Percentiles rank a stretch among this genome's conserved stretches.
Evolutionary conservation across 92 coral and sea anemone genomes (phyloP).

Genomic region (Epizoanthus stellaris): DNA sequence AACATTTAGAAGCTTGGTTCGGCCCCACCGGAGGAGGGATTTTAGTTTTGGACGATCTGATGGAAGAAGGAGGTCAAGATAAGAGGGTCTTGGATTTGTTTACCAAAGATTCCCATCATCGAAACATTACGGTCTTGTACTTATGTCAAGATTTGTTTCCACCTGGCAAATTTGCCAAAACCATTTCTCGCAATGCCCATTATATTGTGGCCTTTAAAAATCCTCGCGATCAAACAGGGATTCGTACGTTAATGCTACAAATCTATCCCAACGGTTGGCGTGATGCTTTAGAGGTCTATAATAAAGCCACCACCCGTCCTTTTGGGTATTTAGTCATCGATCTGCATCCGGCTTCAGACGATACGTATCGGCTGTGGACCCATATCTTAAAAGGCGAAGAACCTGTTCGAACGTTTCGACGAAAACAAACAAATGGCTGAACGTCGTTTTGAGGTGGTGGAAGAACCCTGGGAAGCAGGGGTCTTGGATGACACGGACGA

Average conservation of each 20-base stretch:
- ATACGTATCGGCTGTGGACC: not conserved
- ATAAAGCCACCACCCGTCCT: slow-evolving; percentile 20
- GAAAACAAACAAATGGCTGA: no score
- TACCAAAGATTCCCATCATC: no score
- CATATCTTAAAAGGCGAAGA: not conserved
- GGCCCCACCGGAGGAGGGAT: no score
- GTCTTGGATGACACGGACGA: no score
- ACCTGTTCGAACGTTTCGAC: no score
- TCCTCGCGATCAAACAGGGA: not conserved
- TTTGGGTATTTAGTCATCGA: slow-evolving; percentile 23
- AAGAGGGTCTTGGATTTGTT: not conserved
- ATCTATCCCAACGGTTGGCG: not conserved
- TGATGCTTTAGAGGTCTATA: not conserved
- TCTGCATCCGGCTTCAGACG: slow-evolving; percentile 24
- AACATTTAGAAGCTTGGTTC: no score
- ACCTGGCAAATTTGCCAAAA: no score
- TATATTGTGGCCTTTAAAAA: no score
- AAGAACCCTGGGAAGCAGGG: not conserved
- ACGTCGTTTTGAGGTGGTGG: not conserved
- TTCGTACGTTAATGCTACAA: not conserved
- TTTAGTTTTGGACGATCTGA: not conserved
- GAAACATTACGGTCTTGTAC: no score
- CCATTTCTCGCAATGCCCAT: no score
- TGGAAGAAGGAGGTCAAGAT: not conserved
- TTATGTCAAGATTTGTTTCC: no score